Conservation (phyloP, 1,140 invertebrate species). For the Sinonovacula constricta region DNA sequence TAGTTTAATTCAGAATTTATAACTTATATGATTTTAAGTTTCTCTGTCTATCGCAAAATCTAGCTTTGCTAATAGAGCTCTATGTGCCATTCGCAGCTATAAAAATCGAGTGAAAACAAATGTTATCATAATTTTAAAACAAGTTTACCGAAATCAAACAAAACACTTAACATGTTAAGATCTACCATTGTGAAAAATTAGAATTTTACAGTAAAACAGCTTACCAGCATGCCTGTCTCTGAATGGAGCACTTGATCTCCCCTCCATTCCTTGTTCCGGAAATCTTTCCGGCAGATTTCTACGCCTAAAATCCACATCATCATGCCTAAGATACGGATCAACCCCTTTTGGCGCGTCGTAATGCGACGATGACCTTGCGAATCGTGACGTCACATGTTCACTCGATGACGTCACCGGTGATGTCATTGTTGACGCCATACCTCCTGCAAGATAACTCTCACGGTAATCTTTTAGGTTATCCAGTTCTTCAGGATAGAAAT, state of each 20-base stretch:
- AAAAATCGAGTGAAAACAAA: too few species aligned
- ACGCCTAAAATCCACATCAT: background rate
- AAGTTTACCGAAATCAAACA: too few species aligned
- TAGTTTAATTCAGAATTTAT: too few species aligned
- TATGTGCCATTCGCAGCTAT: too few species aligned
- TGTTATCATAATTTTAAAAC: too few species aligned
- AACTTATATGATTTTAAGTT: too few species aligned
- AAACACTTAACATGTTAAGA: too few species aligned
- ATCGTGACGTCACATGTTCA: too few species aligned
- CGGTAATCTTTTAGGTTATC: conserved; percentile 36
- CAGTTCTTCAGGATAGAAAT: conserved; percentile 46
- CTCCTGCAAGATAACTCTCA: background rate
- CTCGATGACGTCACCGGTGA: background rate
- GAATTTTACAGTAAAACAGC: too few species aligned
- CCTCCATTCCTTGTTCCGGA: background rate
- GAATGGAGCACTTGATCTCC: background rate
- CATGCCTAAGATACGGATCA: background rate
- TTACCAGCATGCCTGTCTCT: background rate
- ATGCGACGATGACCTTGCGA: background rate
- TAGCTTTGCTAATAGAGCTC: too few species aligned
- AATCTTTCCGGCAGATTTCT: background rate
- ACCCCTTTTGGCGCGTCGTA: background rate
- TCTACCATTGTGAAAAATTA: too few species aligned
- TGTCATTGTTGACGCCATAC: background rate
- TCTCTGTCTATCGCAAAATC: too few species aligned